A percentile compares a stretch with the other conserved stretches of the same genome.
Evolutionary conservation across 2,113 vertebrate species (phyloP).

Genomic region (Rhinoptilus africanus): DNA sequence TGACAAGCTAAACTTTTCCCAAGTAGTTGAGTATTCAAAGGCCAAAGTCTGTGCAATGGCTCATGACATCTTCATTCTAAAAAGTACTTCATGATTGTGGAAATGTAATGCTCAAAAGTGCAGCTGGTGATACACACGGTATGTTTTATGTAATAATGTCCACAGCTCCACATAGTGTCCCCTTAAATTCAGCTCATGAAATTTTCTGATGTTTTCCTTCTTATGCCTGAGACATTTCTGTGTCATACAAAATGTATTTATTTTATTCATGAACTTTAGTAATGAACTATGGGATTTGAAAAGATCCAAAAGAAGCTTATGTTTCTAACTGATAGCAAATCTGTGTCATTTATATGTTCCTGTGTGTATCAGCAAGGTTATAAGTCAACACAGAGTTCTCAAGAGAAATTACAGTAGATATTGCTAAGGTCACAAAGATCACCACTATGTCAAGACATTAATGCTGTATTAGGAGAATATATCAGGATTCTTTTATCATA

Average conservation of each 20-base stretch:
- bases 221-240: neutral
- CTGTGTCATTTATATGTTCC: neutral
- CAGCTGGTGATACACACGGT: neutral
- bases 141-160: neutral
- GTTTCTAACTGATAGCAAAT: neutral
- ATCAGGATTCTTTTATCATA: neutral
- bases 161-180: neutral
- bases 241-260: neutral
- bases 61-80: neutral
- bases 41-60: neutral
- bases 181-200: neutral
- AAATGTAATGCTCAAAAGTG: neutral
- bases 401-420: neutral
- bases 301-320: neutral
- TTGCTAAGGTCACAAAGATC: neutral
- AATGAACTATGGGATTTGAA: neutral
- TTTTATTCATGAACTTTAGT: neutral
- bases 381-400: neutral
- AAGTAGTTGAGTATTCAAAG: neutral
- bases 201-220: neutral
- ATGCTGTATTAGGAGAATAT: neutral
- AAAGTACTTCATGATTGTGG: neutral
- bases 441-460: neutral
- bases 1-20: neutral
- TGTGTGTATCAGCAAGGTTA: neutral